A percentile compares a stretch with the other conserved stretches of the same genome.
Evolutionary conservation across 2,888 invertebrate genomes (phyloP).

Genomic region (Sarcophaga rosellei): DNA sequence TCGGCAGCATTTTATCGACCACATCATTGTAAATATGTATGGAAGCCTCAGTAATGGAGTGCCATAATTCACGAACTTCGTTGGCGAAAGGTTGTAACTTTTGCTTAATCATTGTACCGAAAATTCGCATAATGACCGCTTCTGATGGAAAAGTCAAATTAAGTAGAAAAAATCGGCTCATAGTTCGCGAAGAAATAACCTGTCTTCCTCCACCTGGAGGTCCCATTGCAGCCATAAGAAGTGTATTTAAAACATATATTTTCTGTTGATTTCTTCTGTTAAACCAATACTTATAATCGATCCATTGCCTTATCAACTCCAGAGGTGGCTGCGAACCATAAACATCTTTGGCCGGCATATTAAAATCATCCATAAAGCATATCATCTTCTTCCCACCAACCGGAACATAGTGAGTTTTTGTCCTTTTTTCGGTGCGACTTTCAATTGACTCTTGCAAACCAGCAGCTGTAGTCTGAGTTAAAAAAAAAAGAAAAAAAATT

Average conservation of each 20-base stretch:
- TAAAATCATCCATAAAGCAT: conserved; percentile 94
- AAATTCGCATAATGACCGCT: conserved; percentile 89
- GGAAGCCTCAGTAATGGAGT: conserved; percentile 87
- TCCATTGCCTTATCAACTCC: conserved; percentile 91
- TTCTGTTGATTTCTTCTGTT: conserved; percentile 89
- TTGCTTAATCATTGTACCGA: conserved; percentile 91
- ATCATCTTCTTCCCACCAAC: conserved; percentile 91
- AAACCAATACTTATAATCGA: conserved; percentile 95
- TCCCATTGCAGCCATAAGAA: conserved; percentile 91
- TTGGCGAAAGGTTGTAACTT: conserved; percentile 89
- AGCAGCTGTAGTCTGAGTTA: conserved; percentile 87
- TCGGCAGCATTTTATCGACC: conserved; percentile 89
- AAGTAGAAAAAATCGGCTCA: conserved; percentile 89
- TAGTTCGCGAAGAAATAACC: conserved; percentile 88
- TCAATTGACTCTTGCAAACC: conserved; percentile 93
- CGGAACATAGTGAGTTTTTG: conserved; percentile 91
- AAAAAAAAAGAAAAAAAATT: not conserved
- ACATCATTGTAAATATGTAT: conserved; percentile 90
- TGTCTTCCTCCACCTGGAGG: conserved; percentile 94
- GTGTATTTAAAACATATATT: conserved; percentile 90
- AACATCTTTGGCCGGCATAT: conserved; percentile 94
- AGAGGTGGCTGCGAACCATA: conserved; percentile 95
- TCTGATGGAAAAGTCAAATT: conserved; percentile 93
- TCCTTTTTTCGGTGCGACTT: conserved; percentile 92
- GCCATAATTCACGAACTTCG: conserved; percentile 87